These are phyloP conservation scores for Tanytarsus gracilentus DNA, from an alignment of 2,888 invertebrate genomes.

Conservation along the genomic window DNA sequence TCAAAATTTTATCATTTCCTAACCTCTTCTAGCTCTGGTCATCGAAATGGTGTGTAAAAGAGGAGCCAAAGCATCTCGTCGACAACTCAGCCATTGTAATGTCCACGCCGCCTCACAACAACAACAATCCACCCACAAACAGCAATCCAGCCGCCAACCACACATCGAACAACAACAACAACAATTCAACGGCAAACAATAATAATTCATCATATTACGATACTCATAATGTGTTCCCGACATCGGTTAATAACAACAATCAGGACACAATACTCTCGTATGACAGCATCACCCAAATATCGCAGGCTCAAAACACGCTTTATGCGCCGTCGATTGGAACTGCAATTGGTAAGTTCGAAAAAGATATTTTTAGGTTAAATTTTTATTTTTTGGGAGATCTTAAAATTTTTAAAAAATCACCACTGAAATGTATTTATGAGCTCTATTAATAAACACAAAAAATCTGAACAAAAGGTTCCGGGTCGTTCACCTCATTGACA, in stretches of 20 bases:
- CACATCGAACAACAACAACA: constrained; percentile 30
- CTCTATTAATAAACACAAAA: constrained; percentile 23
- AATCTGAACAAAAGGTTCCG: constrained; percentile 44
- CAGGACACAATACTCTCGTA: constrained; percentile 52
- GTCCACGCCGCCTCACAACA: constrained; percentile 36
- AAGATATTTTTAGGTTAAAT: neutral
- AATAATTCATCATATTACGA: constrained; percentile 50
- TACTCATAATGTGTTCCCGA: constrained; percentile 41
- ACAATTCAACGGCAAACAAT: constrained; percentile 36
- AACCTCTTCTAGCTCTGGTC: constrained; percentile 77
- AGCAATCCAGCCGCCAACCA: constrained; percentile 24
- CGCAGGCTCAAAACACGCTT: constrained; percentile 60
- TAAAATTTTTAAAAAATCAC: constrained; percentile 8
- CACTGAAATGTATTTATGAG: too few relatives aligned
- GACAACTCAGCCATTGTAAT: constrained; percentile 61
- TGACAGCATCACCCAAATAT: constrained; percentile 63
- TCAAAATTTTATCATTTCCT: constrained; percentile 17
- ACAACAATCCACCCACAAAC: neutral
- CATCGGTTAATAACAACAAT: constrained; percentile 30
- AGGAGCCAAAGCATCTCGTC: constrained; percentile 70
- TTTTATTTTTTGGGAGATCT: neutral
- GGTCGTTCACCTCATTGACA: constrained; percentile 60
- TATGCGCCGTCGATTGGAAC: constrained; percentile 71
- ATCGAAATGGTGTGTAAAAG: constrained; percentile 84
- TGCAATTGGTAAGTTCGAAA: constrained; percentile 51